Evolutionary conservation across 2,888 invertebrate species (phyloP).

Genomic region (Dermolepida albohirtum): DNA sequence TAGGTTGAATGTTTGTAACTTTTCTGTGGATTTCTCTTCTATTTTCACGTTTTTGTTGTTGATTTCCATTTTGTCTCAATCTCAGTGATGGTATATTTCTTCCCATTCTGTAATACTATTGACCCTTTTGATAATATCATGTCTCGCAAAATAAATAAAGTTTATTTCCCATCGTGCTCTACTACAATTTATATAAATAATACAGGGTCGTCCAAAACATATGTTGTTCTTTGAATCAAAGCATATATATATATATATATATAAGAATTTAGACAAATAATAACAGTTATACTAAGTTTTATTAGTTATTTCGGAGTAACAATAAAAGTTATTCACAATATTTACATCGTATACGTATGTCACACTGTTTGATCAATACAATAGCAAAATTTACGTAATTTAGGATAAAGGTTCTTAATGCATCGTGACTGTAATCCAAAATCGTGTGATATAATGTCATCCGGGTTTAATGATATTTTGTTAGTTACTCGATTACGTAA

Average conservation of each 20-base stretch:
- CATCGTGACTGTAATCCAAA: slow-evolving; percentile 10
- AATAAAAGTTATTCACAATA: too few species aligned
- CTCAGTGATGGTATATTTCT: slow-evolving; percentile 61
- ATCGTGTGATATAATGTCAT: slow-evolving; percentile 8
- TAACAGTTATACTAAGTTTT: too few species aligned
- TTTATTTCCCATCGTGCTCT: slow-evolving; percentile 5
- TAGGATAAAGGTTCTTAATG: background rate
- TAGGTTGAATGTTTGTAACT: slow-evolving; percentile 45
- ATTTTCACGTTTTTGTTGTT: slow-evolving; percentile 54
- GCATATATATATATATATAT: too few species aligned
- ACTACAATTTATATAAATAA: background rate
- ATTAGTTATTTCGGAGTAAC: too few species aligned
- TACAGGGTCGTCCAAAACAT: too few species aligned
- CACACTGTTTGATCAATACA: slow-evolving; percentile 9
- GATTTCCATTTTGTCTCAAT: slow-evolving; percentile 60
- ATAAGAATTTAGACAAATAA: too few species aligned
- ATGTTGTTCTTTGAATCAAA: too few species aligned
- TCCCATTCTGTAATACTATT: slow-evolving; percentile 54
- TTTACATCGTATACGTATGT: too few species aligned
- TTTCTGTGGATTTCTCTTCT: slow-evolving; percentile 53
- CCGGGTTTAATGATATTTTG: background rate
- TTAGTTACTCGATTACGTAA: background rate
- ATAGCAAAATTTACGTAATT: slow-evolving; percentile 21
- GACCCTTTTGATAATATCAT: slow-evolving; percentile 3
- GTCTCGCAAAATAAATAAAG: background rate